These are phyloP conservation scores for Centropristis striata DNA, from an alignment of 2,113 vertebrate genomes.

Conservation along the genomic window DNA sequence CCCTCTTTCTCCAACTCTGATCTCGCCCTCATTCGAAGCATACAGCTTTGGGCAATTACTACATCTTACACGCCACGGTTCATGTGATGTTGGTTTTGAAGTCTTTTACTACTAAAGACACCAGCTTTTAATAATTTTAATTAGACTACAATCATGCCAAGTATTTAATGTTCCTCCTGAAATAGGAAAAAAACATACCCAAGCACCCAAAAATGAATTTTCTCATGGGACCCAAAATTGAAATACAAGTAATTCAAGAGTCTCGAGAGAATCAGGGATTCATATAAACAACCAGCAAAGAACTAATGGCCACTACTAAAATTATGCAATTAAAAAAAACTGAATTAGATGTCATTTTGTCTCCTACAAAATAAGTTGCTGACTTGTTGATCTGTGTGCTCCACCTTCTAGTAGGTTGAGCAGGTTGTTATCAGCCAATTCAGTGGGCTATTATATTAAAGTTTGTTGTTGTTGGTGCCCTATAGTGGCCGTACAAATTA, in stretches of 20 bases:
- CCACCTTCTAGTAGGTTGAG: too few species aligned
- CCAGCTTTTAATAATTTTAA: background rate
- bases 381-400: background rate
- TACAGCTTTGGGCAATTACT: slow-evolving; percentile 8
- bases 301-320: background rate
- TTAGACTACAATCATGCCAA: background rate
- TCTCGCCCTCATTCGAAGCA: background rate
- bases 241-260: background rate
- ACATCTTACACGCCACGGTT: background rate
- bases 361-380: background rate
- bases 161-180: background rate
- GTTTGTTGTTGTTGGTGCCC: too few species aligned
- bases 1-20: slow-evolving; percentile 11
- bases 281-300: background rate
- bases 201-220: background rate
- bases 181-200: background rate
- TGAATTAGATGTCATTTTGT: background rate
- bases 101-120: background rate
- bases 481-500: too few species aligned
- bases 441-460: too few species aligned
- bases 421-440: too few species aligned
- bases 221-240: background rate
- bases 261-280: background rate
- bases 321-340: background rate
- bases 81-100: background rate